phyloP scores from a whole-genome alignment of 2,113 vertebrate species.

The Cacatua alba region DNA sequence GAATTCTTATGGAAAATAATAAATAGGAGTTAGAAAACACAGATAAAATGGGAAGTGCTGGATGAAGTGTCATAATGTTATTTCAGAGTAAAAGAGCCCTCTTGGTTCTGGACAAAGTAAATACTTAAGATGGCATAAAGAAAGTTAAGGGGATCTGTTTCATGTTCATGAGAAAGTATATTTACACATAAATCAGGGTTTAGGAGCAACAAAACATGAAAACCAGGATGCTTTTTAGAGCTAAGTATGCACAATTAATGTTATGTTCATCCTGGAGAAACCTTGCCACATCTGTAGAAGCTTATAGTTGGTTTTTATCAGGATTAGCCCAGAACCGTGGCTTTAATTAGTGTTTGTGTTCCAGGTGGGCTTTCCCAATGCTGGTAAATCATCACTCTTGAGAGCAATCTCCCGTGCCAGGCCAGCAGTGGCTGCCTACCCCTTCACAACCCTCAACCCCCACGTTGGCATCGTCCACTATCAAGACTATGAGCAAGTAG shows the following conservation, averaged over 20 bases:
- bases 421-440: slow-evolving; percentile 92
- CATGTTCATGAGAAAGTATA: not conserved
- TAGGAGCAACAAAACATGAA: not conserved
- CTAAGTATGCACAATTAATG: not conserved
- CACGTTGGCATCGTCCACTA: slow-evolving; percentile 90
- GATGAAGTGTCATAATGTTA: not conserved
- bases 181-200: not conserved
- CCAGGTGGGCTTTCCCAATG: slow-evolving; percentile 96
- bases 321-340: not conserved
- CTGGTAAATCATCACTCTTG: slow-evolving; percentile 92
- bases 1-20: not conserved
- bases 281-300: not conserved
- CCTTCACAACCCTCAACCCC: slow-evolving; percentile 94
- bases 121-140: not conserved
- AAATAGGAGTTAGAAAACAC: not conserved
- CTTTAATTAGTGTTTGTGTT: not conserved
- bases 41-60: not conserved
- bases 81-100: not conserved
- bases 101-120: not conserved
- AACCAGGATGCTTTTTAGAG: not conserved
- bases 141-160: not conserved
- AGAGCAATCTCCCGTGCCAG: slow-evolving; percentile 90
- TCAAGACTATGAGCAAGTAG: slow-evolving; percentile 88
- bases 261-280: not conserved
- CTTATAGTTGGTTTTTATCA: not conserved